These are phyloP conservation scores for Drosophila orena DNA, from an alignment of 1,140 invertebrate species.

Conservation along the genomic window DNA sequence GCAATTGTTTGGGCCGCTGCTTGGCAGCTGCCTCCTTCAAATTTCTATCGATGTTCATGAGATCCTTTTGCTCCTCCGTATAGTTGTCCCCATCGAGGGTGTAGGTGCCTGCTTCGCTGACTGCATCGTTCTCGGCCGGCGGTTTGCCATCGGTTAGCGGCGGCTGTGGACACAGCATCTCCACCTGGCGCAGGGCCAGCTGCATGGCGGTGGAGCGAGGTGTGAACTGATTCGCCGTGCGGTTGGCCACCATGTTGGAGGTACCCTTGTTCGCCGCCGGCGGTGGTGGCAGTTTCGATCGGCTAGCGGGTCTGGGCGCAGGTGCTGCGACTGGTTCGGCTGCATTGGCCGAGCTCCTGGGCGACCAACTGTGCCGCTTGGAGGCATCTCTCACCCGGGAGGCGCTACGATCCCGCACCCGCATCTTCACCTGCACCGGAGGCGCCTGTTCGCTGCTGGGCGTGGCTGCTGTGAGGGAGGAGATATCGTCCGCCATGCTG, in stretches of 20 bases:
- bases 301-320: conserved; percentile 16
- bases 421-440: conserved; percentile 64
- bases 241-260: conserved; percentile 71
- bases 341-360: conserved; percentile 63
- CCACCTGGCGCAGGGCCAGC: conserved; percentile 76
- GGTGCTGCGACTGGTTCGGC: conserved; percentile 7
- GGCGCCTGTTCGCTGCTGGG: conserved; percentile 48
- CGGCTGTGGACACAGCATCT: conserved; percentile 77
- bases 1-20: conserved; percentile 65
- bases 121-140: conserved; percentile 82
- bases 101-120: conserved; percentile 94
- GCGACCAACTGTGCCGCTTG: conserved; percentile 84
- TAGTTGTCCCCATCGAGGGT: conserved; percentile 94
- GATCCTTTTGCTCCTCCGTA: conserved; percentile 93
- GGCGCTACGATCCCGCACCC: conserved; percentile 77
- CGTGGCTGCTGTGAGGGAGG: conserved; percentile 41
- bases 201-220: conserved; percentile 81
- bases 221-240: conserved; percentile 69
- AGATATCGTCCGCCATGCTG: conserved; percentile 47
- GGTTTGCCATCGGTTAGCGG: conserved; percentile 70
- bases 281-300: conserved; percentile 47
- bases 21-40: conserved; percentile 51
- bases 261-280: conserved; percentile 59
- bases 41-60: conserved; percentile 91
- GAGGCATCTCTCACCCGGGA: conserved; percentile 74